Conservation (phyloP, 1,140 invertebrate species). For the Thaumatotibia leucotreta region DNA sequence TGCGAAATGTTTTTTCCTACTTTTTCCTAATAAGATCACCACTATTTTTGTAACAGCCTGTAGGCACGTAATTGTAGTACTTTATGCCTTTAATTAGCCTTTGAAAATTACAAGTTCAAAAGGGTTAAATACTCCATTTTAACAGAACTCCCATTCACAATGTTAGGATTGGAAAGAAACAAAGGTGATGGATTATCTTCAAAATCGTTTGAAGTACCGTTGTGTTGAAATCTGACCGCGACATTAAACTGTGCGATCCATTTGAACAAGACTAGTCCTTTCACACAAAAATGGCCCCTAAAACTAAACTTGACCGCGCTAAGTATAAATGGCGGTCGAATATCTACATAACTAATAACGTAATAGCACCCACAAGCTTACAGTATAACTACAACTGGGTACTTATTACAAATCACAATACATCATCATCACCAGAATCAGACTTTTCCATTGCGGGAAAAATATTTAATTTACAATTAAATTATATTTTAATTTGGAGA, state of each 20-base stretch:
- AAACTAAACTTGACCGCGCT: background rate
- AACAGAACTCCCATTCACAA: background rate
- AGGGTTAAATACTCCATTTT: background rate
- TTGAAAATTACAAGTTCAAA: too few relatives aligned
- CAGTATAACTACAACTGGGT: conserved; percentile 8
- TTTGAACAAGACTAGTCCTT: conserved; percentile 9
- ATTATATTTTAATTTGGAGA: background rate
- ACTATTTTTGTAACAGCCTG: too few relatives aligned
- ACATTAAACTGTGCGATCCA: background rate
- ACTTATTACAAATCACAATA: conserved; percentile 12
- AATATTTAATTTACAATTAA: background rate
- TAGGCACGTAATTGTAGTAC: background rate
- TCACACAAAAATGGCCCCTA: conserved; percentile 3
- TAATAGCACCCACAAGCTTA: conserved; percentile 13
- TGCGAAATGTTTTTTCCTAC: too few relatives aligned
- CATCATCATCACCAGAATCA: background rate
- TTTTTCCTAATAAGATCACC: too few relatives aligned
- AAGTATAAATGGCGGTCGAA: background rate
- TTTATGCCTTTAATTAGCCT: background rate
- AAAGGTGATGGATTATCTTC: background rate
- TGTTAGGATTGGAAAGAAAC: background rate
- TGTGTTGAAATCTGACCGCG: background rate
- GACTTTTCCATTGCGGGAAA: conserved; percentile 9
- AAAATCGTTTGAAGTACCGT: background rate
- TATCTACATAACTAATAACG: conserved; percentile 1